Conservation (phyloP, 2,797 vertebrate species). For the Eulemur albifrons region DNA sequence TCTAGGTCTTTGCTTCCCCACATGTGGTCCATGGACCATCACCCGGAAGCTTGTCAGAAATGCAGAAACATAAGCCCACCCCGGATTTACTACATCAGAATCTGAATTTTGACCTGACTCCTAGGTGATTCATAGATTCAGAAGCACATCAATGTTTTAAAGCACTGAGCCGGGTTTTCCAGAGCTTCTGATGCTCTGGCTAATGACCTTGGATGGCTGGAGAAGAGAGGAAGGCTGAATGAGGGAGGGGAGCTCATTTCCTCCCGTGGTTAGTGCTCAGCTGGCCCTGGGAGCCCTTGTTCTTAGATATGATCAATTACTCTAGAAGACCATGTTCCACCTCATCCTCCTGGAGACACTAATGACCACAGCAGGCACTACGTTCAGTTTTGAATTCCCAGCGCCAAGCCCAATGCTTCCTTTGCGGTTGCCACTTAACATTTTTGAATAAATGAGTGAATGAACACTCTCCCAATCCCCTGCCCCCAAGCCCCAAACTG, state of each 20-base stretch:
- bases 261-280: neutral
- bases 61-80: neutral
- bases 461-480: neutral
- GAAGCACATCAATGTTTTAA: neutral
- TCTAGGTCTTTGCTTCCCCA: neutral
- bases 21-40: neutral
- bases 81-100: neutral
- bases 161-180: neutral
- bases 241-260: neutral
- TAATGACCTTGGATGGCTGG: no score
- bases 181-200: neutral
- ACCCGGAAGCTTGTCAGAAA: neutral
- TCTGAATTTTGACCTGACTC: neutral
- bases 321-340: neutral
- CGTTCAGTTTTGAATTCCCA: neutral
- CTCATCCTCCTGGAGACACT: neutral
- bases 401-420: no score
- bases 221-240: neutral
- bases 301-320: neutral
- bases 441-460: neutral
- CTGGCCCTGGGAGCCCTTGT: no score
- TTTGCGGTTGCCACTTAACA: neutral
- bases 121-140: neutral
- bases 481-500: neutral
- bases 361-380: neutral